A percentile compares a stretch with the other conserved stretches of the same genome.
Evolutionary conservation across 1,140 invertebrate species (phyloP).

Genomic region (Hetaerina americana): DNA sequence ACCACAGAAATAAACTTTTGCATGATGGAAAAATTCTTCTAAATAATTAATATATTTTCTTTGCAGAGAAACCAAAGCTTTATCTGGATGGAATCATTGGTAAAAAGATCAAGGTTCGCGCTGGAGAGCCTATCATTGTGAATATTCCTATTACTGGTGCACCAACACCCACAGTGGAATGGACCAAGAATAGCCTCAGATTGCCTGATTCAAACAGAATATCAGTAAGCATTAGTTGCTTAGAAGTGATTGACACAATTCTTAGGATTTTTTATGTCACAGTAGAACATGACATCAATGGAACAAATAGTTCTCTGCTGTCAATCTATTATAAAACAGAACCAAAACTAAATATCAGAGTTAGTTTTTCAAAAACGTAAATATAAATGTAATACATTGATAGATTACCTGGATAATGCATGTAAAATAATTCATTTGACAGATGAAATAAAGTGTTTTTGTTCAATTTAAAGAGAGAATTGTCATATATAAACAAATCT

Average conservation of each 20-base stretch:
- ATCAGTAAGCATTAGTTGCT: conserved; percentile 38
- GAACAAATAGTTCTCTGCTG: too few relatives aligned
- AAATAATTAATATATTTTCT: neutral
- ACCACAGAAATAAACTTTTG: too few relatives aligned
- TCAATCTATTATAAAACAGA: too few relatives aligned
- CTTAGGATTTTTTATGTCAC: neutral
- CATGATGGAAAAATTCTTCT: neutral
- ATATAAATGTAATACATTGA: too few relatives aligned
- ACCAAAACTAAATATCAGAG: too few relatives aligned
- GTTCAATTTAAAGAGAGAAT: too few relatives aligned
- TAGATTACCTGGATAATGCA: too few relatives aligned
- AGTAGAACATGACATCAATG: neutral
- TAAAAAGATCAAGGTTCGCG: conserved; percentile 87
- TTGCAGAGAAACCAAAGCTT: conserved; percentile 80
- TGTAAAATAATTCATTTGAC: too few relatives aligned
- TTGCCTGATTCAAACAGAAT: conserved; percentile 57
- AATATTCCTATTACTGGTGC: conserved; percentile 87
- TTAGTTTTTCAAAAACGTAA: too few relatives aligned
- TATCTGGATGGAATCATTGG: conserved; percentile 80
- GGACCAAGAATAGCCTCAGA: conserved; percentile 66
- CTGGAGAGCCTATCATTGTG: conserved; percentile 92
- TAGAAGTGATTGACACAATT: too few relatives aligned
- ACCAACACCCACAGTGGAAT: conserved; percentile 81
- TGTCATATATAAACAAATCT: too few relatives aligned
- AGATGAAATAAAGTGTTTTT: too few relatives aligned